phyloP scores from a whole-genome alignment of 2,797 vertebrate species.

The Schizopygopsis malacanthus region DNA sequence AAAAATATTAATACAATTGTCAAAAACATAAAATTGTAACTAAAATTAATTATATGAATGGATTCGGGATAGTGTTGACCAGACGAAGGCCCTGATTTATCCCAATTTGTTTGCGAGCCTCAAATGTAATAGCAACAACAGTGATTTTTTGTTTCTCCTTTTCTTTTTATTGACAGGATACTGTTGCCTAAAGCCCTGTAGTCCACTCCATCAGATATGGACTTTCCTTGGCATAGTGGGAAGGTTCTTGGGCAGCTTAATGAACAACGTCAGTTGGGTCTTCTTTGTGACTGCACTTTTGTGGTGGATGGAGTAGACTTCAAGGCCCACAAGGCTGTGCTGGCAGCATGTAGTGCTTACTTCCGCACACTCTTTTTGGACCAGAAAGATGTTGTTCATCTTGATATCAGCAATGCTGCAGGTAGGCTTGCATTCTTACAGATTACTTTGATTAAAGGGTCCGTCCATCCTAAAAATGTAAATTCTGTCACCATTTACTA shows the following conservation, averaged over 20 bases:
- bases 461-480: neutral
- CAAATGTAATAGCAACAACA: neutral
- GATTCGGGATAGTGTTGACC: neutral
- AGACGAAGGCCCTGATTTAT: neutral
- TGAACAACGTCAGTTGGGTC: conserved; percentile 89
- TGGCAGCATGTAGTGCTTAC: conserved; percentile 96
- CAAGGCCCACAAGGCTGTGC: conserved; percentile 94
- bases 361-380: conserved; percentile 95
- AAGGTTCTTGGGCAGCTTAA: conserved; percentile 94
- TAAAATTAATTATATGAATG: neutral
- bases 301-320: conserved; percentile 97
- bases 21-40: neutral
- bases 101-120: neutral
- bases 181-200: neutral
- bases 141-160: neutral
- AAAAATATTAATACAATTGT: no score
- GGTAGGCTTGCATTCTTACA: conserved; percentile 72
- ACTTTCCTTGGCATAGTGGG: conserved; percentile 95
- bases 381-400: conserved; percentile 97
- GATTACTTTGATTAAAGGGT: neutral
- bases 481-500: neutral
- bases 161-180: conserved; percentile 21
- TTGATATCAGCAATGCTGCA: conserved; percentile 97
- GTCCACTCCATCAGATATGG: conserved; percentile 77
- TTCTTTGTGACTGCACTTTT: conserved; percentile 97